Conservation (phyloP, 2,888 invertebrate genomes). For the Drosophila recens region DNA sequence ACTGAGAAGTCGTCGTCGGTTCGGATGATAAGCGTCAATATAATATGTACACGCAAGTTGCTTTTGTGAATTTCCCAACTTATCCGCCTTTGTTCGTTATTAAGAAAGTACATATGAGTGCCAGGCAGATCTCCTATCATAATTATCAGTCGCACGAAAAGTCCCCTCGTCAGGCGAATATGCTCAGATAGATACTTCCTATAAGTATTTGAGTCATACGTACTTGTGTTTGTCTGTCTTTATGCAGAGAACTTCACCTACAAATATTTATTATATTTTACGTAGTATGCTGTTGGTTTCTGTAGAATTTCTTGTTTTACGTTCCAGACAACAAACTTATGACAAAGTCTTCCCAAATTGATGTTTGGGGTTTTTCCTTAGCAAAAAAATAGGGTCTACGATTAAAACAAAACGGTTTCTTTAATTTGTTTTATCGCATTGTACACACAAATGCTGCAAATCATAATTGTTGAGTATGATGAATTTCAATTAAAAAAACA, state of each 20-base stretch:
- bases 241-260: not conserved
- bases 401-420: not conserved
- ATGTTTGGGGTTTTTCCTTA: not conserved
- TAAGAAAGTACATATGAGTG: conserved; percentile 6
- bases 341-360: not conserved
- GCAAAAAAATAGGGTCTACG: not conserved
- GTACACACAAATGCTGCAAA: too few relatives aligned
- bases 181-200: conserved; percentile 23
- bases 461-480: too few relatives aligned
- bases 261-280: not conserved
- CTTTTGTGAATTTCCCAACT: conserved; percentile 45
- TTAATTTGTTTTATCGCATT: not conserved
- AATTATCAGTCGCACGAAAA: conserved; percentile 29
- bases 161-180: conserved; percentile 19
- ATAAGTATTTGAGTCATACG: conserved; percentile 24
- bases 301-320: not conserved
- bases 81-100: conserved; percentile 33
- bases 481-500: too few relatives aligned
- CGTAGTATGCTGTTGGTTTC: conserved; percentile 1
- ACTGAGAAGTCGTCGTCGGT: conserved; percentile 13
- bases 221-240: conserved; percentile 6
- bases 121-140: conserved; percentile 10
- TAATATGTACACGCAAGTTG: conserved; percentile 30
- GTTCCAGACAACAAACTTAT: conserved; percentile 7
- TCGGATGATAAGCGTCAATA: conserved; percentile 41